Base-by-base conservation (phyloP, 1,140 invertebrate species). In the Eriosoma lanigerum region DNA sequence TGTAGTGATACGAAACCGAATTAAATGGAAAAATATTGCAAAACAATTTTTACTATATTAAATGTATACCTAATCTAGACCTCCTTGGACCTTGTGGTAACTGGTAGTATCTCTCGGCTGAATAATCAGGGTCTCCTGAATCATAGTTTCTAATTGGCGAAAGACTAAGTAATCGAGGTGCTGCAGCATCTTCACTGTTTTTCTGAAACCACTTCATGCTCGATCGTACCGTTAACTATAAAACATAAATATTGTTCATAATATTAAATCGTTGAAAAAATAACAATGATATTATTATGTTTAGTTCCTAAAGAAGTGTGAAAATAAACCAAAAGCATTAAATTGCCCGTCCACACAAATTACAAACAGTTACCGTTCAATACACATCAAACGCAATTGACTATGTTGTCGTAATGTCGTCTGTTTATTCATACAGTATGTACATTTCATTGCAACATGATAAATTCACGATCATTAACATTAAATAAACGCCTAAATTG, bases 181-280 rank as follows among this genome's bases (percentile, higher is more conserved):
- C 56, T 8, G 72, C 56, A 1, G 72, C 72, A n/a, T 78, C 75
- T 78, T 78, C 75, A 3, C 56, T 44, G 9, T 78, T 78, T 48
- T 78, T 78, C 8, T 78, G 75, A 78, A 78, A 78, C 75, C 75
- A 78, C 56, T 78, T 78, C 75, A 78, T 78, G 12, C 29, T 75
- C 19, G 68, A 29, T 52, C 24, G 29, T 29, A 52, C 15, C 46
- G 19, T 52, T n/a, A 52, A 29, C 68, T 72, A 38, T 38, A n/a
- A n/a, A 70, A 70, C 66, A 70, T 48, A 72, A 72, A 52, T 1
- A 52, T 48, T 19, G n/a, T n/a, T n/a, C n/a, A n/a, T n/a, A n/a
- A n/a, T n/a, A n/a, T n/a, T n/a, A n/a, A n/a, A n/a, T n/a, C n/a
- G n/a, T 48, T 12, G 13, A 13, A 48, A 48, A 48, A 48, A 48